Evolutionary conservation across 2,797 vertebrate genomes (phyloP).

Genomic region (Knipowitschia caucasica): DNA sequence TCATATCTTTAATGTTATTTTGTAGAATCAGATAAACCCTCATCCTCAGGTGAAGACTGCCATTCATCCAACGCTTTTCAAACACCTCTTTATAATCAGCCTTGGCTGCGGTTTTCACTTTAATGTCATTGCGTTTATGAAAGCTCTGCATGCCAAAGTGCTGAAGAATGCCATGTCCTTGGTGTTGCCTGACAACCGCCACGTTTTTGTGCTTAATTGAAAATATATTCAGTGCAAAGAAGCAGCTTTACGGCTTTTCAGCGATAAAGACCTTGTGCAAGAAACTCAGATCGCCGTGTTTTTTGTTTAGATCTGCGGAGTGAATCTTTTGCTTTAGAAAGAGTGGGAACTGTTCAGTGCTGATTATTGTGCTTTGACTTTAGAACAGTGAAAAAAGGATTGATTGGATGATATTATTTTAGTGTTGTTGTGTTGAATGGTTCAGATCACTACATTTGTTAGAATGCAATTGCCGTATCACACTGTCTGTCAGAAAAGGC

Average conservation of each 20-base stretch:
- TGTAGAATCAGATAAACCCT: constrained; percentile 38
- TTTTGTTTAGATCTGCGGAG: neutral
- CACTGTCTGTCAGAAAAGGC: no score
- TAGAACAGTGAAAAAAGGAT: neutral
- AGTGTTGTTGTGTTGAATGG: neutral
- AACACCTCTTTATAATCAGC: constrained; percentile 39
- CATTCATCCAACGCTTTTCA: constrained; percentile 35
- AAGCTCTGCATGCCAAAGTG: constrained; percentile 50
- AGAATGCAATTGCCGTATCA: no score
- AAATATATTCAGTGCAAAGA: constrained; percentile 49
- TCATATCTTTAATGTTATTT: constrained; percentile 28
- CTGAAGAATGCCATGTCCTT: constrained; percentile 68
- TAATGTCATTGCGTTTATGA: constrained; percentile 49
- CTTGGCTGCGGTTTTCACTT: constrained; percentile 41
- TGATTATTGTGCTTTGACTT: neutral
- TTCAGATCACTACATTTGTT: neutral
- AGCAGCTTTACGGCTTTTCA: constrained; percentile 26
- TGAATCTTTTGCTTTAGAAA: neutral
- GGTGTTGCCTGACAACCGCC: constrained; percentile 75
- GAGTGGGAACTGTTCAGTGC: neutral
- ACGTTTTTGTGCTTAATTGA: constrained; percentile 60
- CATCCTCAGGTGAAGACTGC: constrained; percentile 26
- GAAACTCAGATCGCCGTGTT: neutral
- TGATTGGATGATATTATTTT: neutral
- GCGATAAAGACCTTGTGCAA: constrained; percentile 1